Evolutionary conservation across 2,888 invertebrate genomes (phyloP).

Genomic region (Eupelmus urozonus): DNA sequence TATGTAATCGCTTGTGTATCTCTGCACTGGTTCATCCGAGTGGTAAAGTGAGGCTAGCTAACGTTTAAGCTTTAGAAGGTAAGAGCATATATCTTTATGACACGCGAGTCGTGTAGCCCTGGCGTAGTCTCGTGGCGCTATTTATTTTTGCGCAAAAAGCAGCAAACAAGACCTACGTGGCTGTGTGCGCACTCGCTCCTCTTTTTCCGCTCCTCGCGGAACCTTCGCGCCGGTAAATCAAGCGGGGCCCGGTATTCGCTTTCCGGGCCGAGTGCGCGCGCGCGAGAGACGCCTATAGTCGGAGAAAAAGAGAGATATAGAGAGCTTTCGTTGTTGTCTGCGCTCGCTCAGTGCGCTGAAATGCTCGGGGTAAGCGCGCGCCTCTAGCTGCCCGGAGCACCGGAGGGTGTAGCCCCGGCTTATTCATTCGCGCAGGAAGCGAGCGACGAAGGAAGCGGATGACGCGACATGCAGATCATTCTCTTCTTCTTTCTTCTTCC

Average conservation of each 20-base stretch:
- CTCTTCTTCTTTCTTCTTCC: too few relatives aligned
- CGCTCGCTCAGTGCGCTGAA: slow-evolving; percentile 65
- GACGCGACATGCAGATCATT: slow-evolving; percentile 66
- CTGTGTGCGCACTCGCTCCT: background rate
- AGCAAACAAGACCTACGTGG: slow-evolving; percentile 60
- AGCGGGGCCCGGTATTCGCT: slow-evolving; percentile 61
- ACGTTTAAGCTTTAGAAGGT: slow-evolving; percentile 49
- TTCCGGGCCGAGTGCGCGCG: slow-evolving; percentile 63
- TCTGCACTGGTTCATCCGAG: slow-evolving; percentile 16
- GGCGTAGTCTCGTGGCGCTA: slow-evolving; percentile 43
- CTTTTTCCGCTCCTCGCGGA: background rate
- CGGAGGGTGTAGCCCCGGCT: slow-evolving; percentile 74
- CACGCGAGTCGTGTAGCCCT: slow-evolving; percentile 61
- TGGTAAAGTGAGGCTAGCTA: background rate
- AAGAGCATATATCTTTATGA: slow-evolving; percentile 58
- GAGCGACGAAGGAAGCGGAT: slow-evolving; percentile 72
- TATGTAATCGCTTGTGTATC: slow-evolving; percentile 19
- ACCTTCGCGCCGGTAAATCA: slow-evolving; percentile 68
- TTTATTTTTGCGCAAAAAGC: slow-evolving; percentile 60
- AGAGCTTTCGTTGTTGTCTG: slow-evolving; percentile 59
- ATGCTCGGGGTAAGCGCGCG: too few relatives aligned
- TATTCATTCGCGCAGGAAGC: slow-evolving; percentile 75
- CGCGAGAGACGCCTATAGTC: slow-evolving; percentile 60
- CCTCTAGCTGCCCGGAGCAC: too few relatives aligned
- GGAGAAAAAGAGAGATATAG: slow-evolving; percentile 33